A percentile compares a stretch with the other conserved stretches of the same genome.
These are phyloP conservation scores for Adelosebastes latens DNA, from an alignment of 2,797 vertebrate species.

Conservation along the genomic window DNA sequence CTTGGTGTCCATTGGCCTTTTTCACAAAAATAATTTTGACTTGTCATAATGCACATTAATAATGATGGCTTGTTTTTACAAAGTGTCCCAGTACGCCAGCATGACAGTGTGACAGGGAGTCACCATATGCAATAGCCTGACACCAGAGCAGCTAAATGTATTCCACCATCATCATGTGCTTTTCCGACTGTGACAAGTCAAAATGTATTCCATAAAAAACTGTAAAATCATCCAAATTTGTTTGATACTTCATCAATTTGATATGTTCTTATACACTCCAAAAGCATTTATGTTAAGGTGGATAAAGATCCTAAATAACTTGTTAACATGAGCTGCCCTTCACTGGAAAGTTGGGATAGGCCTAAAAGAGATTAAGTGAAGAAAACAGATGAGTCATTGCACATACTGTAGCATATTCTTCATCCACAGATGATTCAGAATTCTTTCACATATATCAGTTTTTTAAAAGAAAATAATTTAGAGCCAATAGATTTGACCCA, in stretches of 20 bases:
- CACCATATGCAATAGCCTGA: not conserved
- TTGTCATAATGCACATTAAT: not conserved
- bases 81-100: not conserved
- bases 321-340: not conserved
- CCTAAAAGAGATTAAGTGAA: not conserved
- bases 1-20: not conserved
- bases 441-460: slow-evolving; percentile 42
- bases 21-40: not conserved
- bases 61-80: not conserved
- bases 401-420: not conserved
- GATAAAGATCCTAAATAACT: not conserved
- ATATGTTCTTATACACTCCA: not conserved
- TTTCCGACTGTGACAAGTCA: not conserved
- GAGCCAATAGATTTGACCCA: slow-evolving; percentile 17
- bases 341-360: not conserved
- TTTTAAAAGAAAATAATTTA: slow-evolving; percentile 27
- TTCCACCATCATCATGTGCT: not conserved
- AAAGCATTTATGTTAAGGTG: not conserved
- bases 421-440: slow-evolving; percentile 21
- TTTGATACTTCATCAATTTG: not conserved
- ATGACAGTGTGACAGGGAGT: not conserved
- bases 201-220: not conserved
- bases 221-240: not conserved
- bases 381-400: not conserved
- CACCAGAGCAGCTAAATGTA: not conserved